These are phyloP conservation scores for Caenorhabditis wallacei DNA, from an alignment of 2,888 invertebrate genomes.

Conservation along the genomic window DNA sequence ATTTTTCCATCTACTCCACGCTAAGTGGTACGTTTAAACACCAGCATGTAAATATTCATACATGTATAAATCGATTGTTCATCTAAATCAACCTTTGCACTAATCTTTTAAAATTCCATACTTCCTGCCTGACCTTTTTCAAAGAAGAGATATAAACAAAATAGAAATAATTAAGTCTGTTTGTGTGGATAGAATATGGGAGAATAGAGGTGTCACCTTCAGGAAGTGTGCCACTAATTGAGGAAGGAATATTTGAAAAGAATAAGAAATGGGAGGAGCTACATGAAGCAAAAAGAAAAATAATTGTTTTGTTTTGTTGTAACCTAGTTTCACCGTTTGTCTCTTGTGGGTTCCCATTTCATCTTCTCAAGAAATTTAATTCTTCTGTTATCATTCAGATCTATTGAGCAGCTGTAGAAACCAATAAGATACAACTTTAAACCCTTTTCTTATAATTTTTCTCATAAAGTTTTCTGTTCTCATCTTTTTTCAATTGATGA, in stretches of 20 bases:
- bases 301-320: conserved; percentile 29
- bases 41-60: no score
- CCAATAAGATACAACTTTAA: no score
- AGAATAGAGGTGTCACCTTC: conserved; percentile 23
- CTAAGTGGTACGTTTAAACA: no score
- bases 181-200: conserved; percentile 4
- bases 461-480: no score
- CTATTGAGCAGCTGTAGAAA: no score
- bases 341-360: not conserved
- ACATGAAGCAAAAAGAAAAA: conserved; percentile 11
- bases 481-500: no score
- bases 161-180: conserved; percentile 14
- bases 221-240: conserved; percentile 41
- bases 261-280: conserved; percentile 18
- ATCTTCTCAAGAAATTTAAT: not conserved
- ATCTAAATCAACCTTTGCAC: not conserved
- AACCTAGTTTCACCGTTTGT: conserved; percentile 8
- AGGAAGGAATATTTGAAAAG: conserved; percentile 35
- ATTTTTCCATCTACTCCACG: no score
- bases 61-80: no score
- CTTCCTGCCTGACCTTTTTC: conserved; percentile 18
- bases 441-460: no score
- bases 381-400: not conserved
- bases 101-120: not conserved
- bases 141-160: conserved; percentile 7